Evolutionary conservation across 2,888 invertebrate species (phyloP), one percentile per base, ranked within the genome.

Genomic region (Isotomurus palustris): DNA sequence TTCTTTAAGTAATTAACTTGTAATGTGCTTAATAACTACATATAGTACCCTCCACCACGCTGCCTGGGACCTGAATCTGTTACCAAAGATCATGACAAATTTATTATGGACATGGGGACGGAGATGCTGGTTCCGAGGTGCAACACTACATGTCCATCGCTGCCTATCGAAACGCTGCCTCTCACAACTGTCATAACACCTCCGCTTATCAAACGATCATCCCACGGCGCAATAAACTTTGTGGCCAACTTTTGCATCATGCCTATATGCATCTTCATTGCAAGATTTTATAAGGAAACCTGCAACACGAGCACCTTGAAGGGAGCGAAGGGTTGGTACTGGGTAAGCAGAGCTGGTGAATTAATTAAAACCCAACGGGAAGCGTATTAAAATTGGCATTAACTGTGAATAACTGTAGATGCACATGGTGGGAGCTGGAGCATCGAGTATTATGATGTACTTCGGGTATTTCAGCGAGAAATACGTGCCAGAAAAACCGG

Each of bases 261-360:
- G 56, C 62, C 62, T 2, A 53, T 63, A 6, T 54, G 54, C 17
- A 38, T 57, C n/a, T 63, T 56, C 24, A 44, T 63, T 43, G 62
- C 62, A 12, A 14, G 62, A 29, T 63, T 59, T 43, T 63, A 63
- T 35, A 63, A 63, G 40, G 62, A 63, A 44, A 63, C 62, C 1
- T 63, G 35, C 17, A 63, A 63, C 38, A 4, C 38, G 1, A 24
- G 38, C 12, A 36, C 51, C 19, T 60, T 19, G 24, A 63, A 60
- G 29, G 62, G 62, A 28, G 56, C 43, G 3, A 59, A 57, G 22
- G 2, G 17, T 0, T 63, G 62, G 62, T 63, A 56, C 24, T 63
- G 62, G 62, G 62, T 63, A 52, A 49, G 58, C 2, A 22, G n/a
- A 12, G 17, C 17, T 52, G 5, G 12, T 1, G 12, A 49, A 29